Conservation (phyloP, 2,113 vertebrate genomes). For the Neodon shergylaensis region DNA sequence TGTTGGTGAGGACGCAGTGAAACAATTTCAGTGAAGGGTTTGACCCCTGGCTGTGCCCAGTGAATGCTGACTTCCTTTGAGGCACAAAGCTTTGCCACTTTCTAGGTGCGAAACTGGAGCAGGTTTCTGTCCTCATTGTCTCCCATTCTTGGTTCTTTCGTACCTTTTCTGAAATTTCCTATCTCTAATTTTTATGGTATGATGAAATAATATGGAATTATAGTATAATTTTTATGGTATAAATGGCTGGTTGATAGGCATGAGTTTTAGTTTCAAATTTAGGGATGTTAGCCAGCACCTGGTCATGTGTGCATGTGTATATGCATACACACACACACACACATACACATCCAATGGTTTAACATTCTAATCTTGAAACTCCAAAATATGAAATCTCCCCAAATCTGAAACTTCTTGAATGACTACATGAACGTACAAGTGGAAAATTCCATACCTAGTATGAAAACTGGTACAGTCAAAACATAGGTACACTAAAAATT, state of each 20-base stretch:
- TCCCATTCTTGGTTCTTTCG: neutral
- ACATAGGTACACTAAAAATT: neutral
- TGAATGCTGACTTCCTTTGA: neutral
- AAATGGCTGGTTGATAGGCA: neutral
- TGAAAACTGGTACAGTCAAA: neutral
- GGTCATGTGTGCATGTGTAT: neutral
- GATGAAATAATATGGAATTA: neutral
- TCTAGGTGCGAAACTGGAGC: neutral
- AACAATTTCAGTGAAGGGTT: neutral
- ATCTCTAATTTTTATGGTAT: neutral
- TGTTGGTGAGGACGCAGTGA: constrained; percentile 6
- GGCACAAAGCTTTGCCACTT: neutral
- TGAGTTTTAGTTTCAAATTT: constrained; percentile 27
- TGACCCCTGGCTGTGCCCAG: neutral
- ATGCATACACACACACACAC: neutral
- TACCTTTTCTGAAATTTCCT: neutral
- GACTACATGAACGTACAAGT: neutral
- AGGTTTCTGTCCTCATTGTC: neutral
- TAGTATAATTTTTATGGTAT: neutral
- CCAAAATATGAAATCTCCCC: neutral
- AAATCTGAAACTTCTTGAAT: neutral
- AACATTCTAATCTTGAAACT: neutral
- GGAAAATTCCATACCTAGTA: neutral
- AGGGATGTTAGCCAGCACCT: neutral
- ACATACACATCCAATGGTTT: neutral